Percentiles rank a stretch among this genome's conserved stretches.
Evolutionary conservation across 2,113 vertebrate genomes (phyloP).

Genomic region (Felis catus): DNA sequence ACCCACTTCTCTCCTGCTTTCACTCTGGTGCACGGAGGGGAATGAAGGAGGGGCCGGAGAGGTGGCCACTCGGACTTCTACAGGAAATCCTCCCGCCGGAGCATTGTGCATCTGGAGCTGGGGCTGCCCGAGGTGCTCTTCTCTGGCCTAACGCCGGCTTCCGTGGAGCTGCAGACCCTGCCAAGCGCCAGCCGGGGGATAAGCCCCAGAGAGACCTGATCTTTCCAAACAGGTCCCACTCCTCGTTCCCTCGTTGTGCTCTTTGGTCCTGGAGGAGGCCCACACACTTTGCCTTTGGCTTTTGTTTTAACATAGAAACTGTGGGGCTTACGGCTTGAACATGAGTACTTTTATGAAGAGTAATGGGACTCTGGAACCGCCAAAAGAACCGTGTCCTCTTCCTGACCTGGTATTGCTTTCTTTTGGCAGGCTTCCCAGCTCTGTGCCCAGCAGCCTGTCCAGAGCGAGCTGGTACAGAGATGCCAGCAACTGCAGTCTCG

Average conservation of each 20-base stretch:
- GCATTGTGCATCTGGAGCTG: conserved; percentile 20
- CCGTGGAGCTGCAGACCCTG: neutral
- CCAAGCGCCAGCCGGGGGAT: neutral
- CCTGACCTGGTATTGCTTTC: conserved; percentile 41
- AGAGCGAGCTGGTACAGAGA: conserved; percentile 94
- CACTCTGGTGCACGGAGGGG: neutral
- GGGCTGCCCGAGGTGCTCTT: neutral
- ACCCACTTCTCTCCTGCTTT: conserved; percentile 72
- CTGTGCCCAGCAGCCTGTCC: conserved; percentile 94
- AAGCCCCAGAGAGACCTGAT: neutral
- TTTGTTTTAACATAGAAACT: conserved; percentile 46
- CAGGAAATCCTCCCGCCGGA: conserved; percentile 54
- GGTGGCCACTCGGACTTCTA: conserved; percentile 48
- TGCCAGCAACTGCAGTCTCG: conserved; percentile 96
- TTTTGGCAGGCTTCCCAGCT: conserved; percentile 91
- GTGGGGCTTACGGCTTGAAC: neutral
- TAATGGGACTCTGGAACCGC: neutral
- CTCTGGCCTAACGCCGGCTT: neutral
- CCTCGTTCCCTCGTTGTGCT: neutral
- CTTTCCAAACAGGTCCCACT: neutral
- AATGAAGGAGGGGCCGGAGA: neutral
- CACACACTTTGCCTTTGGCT: neutral
- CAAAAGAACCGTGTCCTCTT: conserved; percentile 17
- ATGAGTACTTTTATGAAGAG: neutral
- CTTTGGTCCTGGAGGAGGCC: neutral